Base-by-base conservation (phyloP, 2,113 vertebrate genomes). In the Heterotilapia buettikoferi region DNA sequence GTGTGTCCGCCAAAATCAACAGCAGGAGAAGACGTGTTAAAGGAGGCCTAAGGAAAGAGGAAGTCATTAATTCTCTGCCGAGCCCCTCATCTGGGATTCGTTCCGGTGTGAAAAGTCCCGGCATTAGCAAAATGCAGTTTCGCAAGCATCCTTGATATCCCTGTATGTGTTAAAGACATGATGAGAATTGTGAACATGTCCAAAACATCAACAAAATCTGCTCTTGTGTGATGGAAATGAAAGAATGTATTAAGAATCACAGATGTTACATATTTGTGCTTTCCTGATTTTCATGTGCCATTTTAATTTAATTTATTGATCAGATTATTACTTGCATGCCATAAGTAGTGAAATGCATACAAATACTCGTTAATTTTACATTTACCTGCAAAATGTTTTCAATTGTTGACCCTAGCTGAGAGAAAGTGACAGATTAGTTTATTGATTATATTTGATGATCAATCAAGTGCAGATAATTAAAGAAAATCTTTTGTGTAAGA, bases 231-330 rank as follows among this genome's bases (percentile, higher is more conserved):
- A 54, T 50, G 29, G 29, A 79, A 16, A 66, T 53, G 21, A 31
- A 82, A 61, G 40, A 71, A 80, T 80, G 59, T 79, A 4, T 16
- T 14, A 83, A 84, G 45, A 24, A 43, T 83, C 16, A 47, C 18
- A 68, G 21, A 36, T 21, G 21, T 78, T 83, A 36, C 54, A 2
- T 21, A 18, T 78, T 71, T 79, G 59, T 68, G 16, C 16, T 79
- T 19, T 26, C 47, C 16, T 87, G 12, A 6, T 89, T 84, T 88
- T 4, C n/a, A 68, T 89, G 80, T 92, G 88, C 88, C 82, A 85
- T 84, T 87, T 87, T 40, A 19, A 52, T 78, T 88, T 84, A 79
- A 92, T 93, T 91, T 91, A 92, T 91, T 66, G 16, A 83, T 89
- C 40, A 24, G 80, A 79, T 61, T 50, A 45, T 59, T 33, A 12